Conservation (phyloP, 2,888 invertebrate genomes). For the Congeria kusceri region DNA sequence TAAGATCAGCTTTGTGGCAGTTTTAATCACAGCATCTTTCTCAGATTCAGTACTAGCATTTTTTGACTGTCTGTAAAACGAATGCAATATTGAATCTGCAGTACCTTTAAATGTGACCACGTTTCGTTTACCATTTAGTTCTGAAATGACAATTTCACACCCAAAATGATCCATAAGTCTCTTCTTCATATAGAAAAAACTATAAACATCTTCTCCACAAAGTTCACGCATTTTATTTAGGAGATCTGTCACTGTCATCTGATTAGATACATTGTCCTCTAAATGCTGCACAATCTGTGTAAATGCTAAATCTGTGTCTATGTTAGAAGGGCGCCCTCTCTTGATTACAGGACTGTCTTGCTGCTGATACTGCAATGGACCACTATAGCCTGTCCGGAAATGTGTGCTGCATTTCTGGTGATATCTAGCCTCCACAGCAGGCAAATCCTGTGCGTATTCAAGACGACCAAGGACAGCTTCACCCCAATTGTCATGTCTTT, state of each 20-base stretch:
- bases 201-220: slow-evolving; percentile 32
- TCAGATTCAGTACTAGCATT: no score
- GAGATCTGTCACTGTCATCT: slow-evolving; percentile 30
- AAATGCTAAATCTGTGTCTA: background rate
- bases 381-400: slow-evolving; percentile 19
- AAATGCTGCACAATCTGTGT: background rate
- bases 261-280: slow-evolving; percentile 9
- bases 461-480: slow-evolving; percentile 20
- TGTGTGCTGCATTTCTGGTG: slow-evolving; percentile 28
- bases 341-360: background rate
- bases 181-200: slow-evolving; percentile 30
- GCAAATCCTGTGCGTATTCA: slow-evolving; percentile 27
- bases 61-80: no score
- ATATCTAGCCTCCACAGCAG: slow-evolving; percentile 38
- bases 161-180: slow-evolving; percentile 31
- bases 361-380: slow-evolving; percentile 6
- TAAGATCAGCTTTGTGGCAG: slow-evolving; percentile 28
- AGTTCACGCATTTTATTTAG: background rate
- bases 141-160: no score
- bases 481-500: slow-evolving; percentile 68
- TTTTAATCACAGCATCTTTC: slow-evolving; percentile 5
- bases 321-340: slow-evolving; percentile 13
- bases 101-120: no score
- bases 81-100: no score
- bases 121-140: no score